phyloP scores from a whole-genome alignment of 2,113 vertebrate species.

The Murina feae region DNA sequence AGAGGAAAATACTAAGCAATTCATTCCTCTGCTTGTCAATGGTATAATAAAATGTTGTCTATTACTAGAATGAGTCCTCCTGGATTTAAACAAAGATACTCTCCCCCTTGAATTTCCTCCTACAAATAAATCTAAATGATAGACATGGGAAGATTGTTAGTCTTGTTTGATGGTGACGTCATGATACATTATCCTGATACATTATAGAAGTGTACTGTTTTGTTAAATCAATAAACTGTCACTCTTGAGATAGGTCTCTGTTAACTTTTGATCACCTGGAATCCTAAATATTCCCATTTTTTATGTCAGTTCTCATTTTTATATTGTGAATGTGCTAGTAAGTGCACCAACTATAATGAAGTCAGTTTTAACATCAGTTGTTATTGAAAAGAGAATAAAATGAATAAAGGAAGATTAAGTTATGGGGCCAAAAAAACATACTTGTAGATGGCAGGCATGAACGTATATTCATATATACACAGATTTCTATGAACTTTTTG shows the following conservation, averaged over 20 bases:
- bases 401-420: slow-evolving; percentile 44
- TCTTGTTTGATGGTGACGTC: slow-evolving; percentile 25
- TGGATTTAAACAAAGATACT: background rate
- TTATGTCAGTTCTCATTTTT: slow-evolving; percentile 73
- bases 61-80: background rate
- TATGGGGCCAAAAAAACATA: slow-evolving; percentile 64
- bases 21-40: background rate
- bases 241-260: slow-evolving; percentile 20
- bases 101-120: background rate
- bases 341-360: slow-evolving; percentile 47
- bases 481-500: slow-evolving; percentile 39
- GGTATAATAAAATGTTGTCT: background rate
- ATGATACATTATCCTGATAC: slow-evolving; percentile 23
- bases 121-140: slow-evolving; percentile 20
- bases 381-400: slow-evolving; percentile 1
- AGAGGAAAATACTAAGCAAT: background rate
- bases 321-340: slow-evolving; percentile 40
- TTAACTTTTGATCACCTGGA: slow-evolving; percentile 46
- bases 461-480: slow-evolving; percentile 7
- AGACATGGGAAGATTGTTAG: background rate
- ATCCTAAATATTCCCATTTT: slow-evolving; percentile 59
- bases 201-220: background rate
- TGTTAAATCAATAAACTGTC: background rate
- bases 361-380: slow-evolving; percentile 5
- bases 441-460: slow-evolving; percentile 32